phyloP scores from a whole-genome alignment of 2,113 vertebrate species.

The Boulengerochromis microlepis region DNA sequence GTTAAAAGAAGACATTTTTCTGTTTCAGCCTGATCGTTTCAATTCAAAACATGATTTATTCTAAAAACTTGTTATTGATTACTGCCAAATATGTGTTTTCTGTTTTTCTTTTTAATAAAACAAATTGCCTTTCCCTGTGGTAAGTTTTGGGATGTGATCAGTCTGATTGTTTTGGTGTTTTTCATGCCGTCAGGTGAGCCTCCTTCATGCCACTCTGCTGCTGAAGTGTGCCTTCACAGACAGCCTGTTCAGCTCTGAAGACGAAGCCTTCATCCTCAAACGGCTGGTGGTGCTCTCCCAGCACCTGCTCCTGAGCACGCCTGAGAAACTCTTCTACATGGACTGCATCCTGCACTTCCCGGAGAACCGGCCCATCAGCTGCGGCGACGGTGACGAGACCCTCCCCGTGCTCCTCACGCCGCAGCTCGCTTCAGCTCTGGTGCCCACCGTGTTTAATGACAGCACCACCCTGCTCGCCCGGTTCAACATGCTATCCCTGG shows the following conservation, averaged over 20 bases:
- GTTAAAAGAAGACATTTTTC: background rate
- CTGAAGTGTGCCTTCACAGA: conserved; percentile 84
- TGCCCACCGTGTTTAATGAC: conserved; percentile 80
- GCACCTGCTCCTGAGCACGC: conserved; percentile 71
- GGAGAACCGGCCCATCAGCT: conserved; percentile 81
- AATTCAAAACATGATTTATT: background rate
- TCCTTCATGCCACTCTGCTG: conserved; percentile 77
- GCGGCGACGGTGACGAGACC: conserved; percentile 67
- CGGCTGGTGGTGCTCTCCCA: conserved; percentile 78
- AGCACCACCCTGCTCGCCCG: conserved; percentile 74
- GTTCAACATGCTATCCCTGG: conserved; percentile 76
- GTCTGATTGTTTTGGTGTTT: background rate
- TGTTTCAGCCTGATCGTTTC: background rate
- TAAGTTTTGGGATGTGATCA: background rate
- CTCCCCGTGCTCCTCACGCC: conserved; percentile 78
- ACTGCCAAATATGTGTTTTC: background rate
- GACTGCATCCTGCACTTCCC: conserved; percentile 84
- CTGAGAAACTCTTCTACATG: conserved; percentile 79
- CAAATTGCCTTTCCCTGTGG: fast-evolving
- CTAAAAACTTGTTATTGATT: background rate
- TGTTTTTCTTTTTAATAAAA: fast-evolving
- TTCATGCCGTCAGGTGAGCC: conserved; percentile 31
- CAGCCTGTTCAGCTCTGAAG: conserved; percentile 82
- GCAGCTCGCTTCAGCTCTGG: conserved; percentile 63
- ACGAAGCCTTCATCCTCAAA: conserved; percentile 79